Percentiles rank a stretch among this genome's conserved stretches.
These are phyloP conservation scores for Limnothrissa miodon DNA, from an alignment of 2,113 vertebrate genomes.

Conservation along the genomic window DNA sequence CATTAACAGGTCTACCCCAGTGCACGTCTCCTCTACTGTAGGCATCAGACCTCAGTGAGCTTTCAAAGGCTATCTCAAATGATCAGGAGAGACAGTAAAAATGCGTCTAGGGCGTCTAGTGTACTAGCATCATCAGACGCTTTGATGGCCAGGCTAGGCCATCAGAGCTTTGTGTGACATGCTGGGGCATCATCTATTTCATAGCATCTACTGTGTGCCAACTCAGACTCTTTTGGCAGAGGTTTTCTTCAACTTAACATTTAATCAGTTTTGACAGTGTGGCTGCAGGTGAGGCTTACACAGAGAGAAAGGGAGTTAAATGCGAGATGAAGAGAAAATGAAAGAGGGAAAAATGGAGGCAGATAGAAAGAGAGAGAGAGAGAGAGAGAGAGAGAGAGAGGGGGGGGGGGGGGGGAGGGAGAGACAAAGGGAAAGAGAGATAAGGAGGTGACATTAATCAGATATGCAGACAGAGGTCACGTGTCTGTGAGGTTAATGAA, in stretches of 20 bases:
- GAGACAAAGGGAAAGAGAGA: slow-evolving; percentile 48
- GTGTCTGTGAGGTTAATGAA: slow-evolving; percentile 91
- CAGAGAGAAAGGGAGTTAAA: slow-evolving; percentile 43
- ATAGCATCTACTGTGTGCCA: not conserved
- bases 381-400: slow-evolving; percentile 57
- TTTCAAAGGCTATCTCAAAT: not conserved
- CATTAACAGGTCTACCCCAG: not conserved
- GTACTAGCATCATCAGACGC: not conserved
- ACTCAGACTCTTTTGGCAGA: not conserved
- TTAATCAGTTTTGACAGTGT: slow-evolving; percentile 76
- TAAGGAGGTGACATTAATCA: slow-evolving; percentile 72
- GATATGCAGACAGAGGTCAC: slow-evolving; percentile 65
- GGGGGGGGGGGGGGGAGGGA: not conserved
- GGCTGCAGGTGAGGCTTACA: slow-evolving; percentile 76
- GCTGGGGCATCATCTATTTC: not conserved
- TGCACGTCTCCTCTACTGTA: not conserved
- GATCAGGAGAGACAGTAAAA: not conserved
- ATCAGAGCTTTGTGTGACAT: not conserved
- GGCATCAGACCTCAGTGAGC: not conserved
- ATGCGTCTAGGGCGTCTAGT: not conserved
- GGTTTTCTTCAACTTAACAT: slow-evolving; percentile 54
- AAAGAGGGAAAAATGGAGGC: not conserved
- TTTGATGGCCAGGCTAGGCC: not conserved
- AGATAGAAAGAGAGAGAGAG: slow-evolving; percentile 44
- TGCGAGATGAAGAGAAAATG: slow-evolving; percentile 46